Percentiles rank a stretch among this genome's conserved stretches.
phyloP scores from a whole-genome alignment of 2,113 vertebrate genomes.

The Percopsis transmontana region DNA sequence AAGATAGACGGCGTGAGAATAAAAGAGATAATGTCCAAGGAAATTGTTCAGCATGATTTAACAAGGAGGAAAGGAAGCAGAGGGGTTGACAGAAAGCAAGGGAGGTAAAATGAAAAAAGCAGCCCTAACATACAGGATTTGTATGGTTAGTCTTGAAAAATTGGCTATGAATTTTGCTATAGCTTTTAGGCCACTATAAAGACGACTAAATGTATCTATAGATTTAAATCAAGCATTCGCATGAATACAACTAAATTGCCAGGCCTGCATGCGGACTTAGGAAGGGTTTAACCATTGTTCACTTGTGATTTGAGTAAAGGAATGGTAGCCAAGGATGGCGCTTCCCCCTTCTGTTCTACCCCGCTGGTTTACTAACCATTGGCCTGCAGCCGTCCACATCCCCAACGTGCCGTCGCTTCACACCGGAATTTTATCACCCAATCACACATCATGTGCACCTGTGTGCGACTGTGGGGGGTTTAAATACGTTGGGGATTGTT shows the following conservation, averaged over 20 bases:
- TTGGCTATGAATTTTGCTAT: constrained; percentile 5
- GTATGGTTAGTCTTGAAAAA: constrained; percentile 29
- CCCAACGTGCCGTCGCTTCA: too few relatives aligned
- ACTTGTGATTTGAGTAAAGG: too few relatives aligned
- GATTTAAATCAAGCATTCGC: constrained; percentile 23
- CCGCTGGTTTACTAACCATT: too few relatives aligned
- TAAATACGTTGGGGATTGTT: too few relatives aligned
- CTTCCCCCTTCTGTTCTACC: too few relatives aligned
- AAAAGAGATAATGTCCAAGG: constrained; percentile 20
- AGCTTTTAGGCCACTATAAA: constrained; percentile 9
- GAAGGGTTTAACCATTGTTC: too few relatives aligned
- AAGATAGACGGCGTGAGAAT: constrained; percentile 31
- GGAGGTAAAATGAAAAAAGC: constrained; percentile 20
- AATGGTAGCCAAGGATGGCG: too few relatives aligned
- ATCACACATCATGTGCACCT: too few relatives aligned
- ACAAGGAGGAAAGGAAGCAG: constrained; percentile 28
- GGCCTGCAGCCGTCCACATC: too few relatives aligned
- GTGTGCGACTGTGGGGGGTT: too few relatives aligned
- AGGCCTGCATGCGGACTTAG: constrained; percentile 31
- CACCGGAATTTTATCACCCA: too few relatives aligned
- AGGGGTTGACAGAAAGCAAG: constrained; percentile 1
- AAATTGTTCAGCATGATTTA: constrained; percentile 28
- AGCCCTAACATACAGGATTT: constrained; percentile 39
- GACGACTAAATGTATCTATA: constrained; percentile 4
- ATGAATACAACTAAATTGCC: constrained; percentile 39